These are phyloP conservation scores for Anisognathus igniventris DNA, from an alignment of 2,797 vertebrate species.

Conservation along the genomic window DNA sequence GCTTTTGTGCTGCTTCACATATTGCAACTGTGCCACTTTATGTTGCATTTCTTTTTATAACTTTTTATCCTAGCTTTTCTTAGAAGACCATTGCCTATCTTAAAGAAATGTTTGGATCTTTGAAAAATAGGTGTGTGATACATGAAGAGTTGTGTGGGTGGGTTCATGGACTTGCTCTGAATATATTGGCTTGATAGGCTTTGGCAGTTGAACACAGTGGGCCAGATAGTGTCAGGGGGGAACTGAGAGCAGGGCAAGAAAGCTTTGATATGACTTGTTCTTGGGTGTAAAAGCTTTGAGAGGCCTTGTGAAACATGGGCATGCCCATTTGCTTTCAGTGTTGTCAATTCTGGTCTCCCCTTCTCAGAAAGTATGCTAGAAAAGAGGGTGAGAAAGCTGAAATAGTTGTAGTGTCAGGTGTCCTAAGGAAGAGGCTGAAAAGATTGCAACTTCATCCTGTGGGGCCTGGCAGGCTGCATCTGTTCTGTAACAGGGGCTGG, in stretches of 20 bases:
- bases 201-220: background rate
- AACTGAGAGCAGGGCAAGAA: background rate
- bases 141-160: background rate
- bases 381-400: background rate
- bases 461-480: background rate
- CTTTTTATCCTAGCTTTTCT: background rate
- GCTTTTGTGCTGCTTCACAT: fast-evolving
- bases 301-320: background rate
- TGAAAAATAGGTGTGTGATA: background rate
- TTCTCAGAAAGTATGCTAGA: background rate
- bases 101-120: background rate
- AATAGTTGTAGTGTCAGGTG: background rate
- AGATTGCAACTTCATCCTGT: background rate
- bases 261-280: background rate
- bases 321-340: background rate
- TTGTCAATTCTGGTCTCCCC: background rate
- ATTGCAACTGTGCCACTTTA: background rate
- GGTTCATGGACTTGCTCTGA: background rate
- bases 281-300: background rate
- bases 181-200: background rate
- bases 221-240: background rate
- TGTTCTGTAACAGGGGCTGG: fast-evolving
- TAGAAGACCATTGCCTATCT: background rate
- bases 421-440: background rate
- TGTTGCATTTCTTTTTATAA: background rate